A percentile compares a stretch with the other conserved stretches of the same genome.
Evolutionary conservation across 2,888 invertebrate genomes (phyloP).

Genomic region (Heterodera filipjevi): DNA sequence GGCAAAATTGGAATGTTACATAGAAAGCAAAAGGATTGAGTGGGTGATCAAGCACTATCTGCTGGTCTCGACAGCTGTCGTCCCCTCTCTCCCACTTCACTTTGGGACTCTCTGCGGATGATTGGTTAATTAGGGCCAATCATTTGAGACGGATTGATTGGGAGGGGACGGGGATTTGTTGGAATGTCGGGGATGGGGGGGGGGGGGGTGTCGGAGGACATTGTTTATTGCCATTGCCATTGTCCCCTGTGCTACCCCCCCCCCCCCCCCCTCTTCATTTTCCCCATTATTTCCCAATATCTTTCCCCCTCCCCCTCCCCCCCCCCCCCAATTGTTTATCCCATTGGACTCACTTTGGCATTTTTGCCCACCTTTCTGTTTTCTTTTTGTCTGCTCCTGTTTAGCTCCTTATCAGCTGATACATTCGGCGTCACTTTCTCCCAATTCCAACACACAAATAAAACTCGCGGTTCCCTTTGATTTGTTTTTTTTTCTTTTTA

Average conservation of each 20-base stretch:
- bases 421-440: too few relatives aligned
- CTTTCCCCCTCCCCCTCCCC: neutral
- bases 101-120: neutral
- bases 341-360: neutral
- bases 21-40: neutral
- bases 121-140: neutral
- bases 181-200: neutral
- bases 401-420: neutral
- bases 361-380: neutral
- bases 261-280: neutral
- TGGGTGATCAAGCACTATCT: neutral
- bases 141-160: neutral
- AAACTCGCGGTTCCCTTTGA: too few relatives aligned
- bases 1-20: conserved; percentile 3
- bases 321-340: too few relatives aligned
- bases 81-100: neutral
- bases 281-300: neutral
- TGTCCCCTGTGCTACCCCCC: neutral
- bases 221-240: conserved; percentile 2
- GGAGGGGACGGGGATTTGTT: neutral
- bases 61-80: neutral
- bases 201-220: neutral
- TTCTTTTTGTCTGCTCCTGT: neutral
- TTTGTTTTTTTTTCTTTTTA: too few relatives aligned
- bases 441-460: too few relatives aligned